Conservation (phyloP, 2,797 vertebrate genomes). For the Ctenosaura bakeri region DNA sequence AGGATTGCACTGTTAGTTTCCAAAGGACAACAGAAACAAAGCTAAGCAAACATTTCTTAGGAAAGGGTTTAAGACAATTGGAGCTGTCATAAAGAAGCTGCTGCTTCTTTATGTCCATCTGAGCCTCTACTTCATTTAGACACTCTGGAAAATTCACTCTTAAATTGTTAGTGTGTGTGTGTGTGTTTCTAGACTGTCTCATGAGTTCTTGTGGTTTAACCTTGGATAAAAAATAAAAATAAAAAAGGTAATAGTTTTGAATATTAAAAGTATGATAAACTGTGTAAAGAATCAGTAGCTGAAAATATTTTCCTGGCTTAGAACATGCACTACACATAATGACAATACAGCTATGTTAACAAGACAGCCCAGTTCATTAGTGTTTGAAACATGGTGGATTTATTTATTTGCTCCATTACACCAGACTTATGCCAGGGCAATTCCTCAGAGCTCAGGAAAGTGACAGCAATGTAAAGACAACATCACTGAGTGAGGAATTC, state of each 20-base stretch:
- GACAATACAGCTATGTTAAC: neutral
- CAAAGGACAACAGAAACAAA: no score
- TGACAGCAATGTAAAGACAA: neutral
- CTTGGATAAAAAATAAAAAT: neutral
- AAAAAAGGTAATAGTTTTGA: neutral
- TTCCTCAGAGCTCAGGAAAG: slow-evolving; percentile 10
- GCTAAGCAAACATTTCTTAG: neutral
- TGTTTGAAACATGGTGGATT: fast-evolving
- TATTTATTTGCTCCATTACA: slow-evolving; percentile 16
- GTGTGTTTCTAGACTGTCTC: neutral
- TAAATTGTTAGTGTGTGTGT: neutral
- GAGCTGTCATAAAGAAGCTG: neutral
- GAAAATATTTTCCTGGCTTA: neutral
- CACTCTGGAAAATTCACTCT: neutral
- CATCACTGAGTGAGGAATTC: slow-evolving; percentile 17
- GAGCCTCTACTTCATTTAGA: neutral
- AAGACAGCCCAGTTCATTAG: neutral
- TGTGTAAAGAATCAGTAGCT: neutral
- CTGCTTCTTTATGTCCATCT: neutral
- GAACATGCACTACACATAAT: fast-evolving
- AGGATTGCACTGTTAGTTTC: no score
- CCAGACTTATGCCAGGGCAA: neutral
- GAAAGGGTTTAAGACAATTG: neutral
- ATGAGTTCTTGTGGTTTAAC: neutral
- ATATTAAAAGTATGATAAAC: neutral